A percentile compares a stretch with the other conserved stretches of the same genome.
Evolutionary conservation across 2,888 invertebrate genomes (phyloP).

Genomic region (Nephrotoma appendiculata): DNA sequence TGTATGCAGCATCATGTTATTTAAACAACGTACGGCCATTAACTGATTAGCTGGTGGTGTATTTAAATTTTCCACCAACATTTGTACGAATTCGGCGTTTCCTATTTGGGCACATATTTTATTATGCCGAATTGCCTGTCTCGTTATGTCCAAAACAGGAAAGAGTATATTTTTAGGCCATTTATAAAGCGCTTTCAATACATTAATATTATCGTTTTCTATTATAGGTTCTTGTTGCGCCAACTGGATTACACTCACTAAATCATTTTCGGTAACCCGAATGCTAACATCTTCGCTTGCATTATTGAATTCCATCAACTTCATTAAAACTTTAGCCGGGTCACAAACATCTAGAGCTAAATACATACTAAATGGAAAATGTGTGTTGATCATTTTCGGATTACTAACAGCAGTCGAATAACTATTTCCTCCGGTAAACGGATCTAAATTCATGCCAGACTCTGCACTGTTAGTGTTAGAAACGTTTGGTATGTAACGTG

Average conservation of each 20-base stretch:
- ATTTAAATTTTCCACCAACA: slow-evolving; percentile 26
- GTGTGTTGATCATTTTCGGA: slow-evolving; percentile 12
- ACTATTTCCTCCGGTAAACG: slow-evolving; percentile 14
- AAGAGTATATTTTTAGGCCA: slow-evolving; percentile 74
- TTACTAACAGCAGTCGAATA: slow-evolving; percentile 1
- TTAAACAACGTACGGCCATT: slow-evolving; percentile 59
- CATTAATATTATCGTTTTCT: slow-evolving; percentile 28
- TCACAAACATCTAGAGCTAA: slow-evolving; percentile 67
- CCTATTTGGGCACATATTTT: slow-evolving; percentile 41
- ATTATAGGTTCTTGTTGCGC: neutral
- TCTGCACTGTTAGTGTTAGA: slow-evolving; percentile 34
- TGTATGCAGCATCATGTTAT: slow-evolving; percentile 62
- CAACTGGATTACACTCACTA: slow-evolving; percentile 49
- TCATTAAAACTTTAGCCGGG: slow-evolving; percentile 54
- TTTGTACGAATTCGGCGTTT: slow-evolving; percentile 29
- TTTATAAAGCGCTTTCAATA: slow-evolving; percentile 45
- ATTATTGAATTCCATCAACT: slow-evolving; percentile 57
- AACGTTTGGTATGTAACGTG: slow-evolving; percentile 47
- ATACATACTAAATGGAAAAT: slow-evolving; percentile 36
- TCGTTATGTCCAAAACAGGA: slow-evolving; percentile 75
- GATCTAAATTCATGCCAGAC: slow-evolving; percentile 14
- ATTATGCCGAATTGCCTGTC: slow-evolving; percentile 64
- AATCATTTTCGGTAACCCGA: slow-evolving; percentile 38
- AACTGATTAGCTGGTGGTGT: slow-evolving; percentile 55
- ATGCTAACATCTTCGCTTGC: slow-evolving; percentile 39